Evolutionary conservation across 2,888 invertebrate species (phyloP).

Genomic region (Diplolepis rosae): DNA sequence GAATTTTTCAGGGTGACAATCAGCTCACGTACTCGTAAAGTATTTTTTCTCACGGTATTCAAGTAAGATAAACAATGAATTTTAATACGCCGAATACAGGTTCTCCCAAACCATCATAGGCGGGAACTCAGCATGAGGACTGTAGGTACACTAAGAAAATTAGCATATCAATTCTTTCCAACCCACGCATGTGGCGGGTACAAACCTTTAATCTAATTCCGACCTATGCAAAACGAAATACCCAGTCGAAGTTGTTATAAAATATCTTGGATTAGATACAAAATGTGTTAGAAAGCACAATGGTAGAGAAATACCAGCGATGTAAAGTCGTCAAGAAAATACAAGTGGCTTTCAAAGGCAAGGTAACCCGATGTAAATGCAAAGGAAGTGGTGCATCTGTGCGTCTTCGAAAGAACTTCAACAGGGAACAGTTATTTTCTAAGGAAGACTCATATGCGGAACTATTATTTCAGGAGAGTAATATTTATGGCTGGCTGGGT

Average conservation of each 20-base stretch:
- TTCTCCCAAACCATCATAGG: conserved; percentile 27
- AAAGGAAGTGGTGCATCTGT: conserved; percentile 14
- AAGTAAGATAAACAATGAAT: conserved; percentile 29
- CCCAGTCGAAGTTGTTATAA: conserved; percentile 13
- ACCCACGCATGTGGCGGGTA: conserved; percentile 25
- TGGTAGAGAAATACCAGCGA: conserved; percentile 17
- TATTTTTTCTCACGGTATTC: conserved; percentile 28
- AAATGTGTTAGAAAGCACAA: conserved; percentile 15
- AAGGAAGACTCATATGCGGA: conserved; percentile 18
- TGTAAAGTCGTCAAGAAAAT: conserved; percentile 11
- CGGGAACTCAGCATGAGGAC: conserved; percentile 26
- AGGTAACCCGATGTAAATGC: conserved; percentile 3
- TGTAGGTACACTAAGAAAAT: conserved; percentile 11
- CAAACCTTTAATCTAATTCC: conserved; percentile 30
- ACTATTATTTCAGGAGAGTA: conserved; percentile 16
- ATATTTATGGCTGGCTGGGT: conserved; percentile 28
- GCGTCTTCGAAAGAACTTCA: conserved; percentile 1
- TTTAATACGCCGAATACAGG: conserved; percentile 16
- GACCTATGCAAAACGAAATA: conserved; percentile 30
- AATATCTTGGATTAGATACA: conserved; percentile 21
- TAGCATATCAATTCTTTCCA: conserved; percentile 30
- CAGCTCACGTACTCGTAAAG: background rate
- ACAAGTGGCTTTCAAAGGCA: conserved; percentile 4
- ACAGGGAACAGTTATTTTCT: conserved; percentile 21
- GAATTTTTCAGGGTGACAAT: background rate